Evolutionary conservation across 2,797 vertebrate genomes (phyloP), one percentile per base, ranked within the genome.

Genomic region (Pseudomugil gertrudae): DNA sequence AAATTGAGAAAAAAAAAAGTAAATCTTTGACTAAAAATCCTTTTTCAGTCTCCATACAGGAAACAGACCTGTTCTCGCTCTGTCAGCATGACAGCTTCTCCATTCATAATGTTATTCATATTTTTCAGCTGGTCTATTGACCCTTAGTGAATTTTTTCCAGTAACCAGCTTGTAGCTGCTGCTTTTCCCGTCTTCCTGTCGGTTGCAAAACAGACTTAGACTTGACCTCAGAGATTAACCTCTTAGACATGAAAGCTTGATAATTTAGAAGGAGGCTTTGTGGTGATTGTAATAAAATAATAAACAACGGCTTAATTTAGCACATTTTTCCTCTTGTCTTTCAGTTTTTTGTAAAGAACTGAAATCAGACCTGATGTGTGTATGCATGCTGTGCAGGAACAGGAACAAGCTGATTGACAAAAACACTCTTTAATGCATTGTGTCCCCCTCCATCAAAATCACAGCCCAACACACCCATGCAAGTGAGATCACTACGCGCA

Each of bases 151-250:
- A 69, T 74, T 47, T 57, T 67, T 50, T 50, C 23, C 14, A 60
- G 15, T 45, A 68, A 64, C 43, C 54, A 10, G 38, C 32, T 58
- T 60, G 57, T 48, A 72, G 45, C 57, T 2, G 0, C 38, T 1
- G 9, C 48, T 72, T 68, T 59, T 51, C 35, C 43, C 17, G 5
- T 77, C 58, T 71, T 80, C 58, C 43, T 62, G 56, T 32, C 21
- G 54, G 38, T 53, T 72, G 35, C 35, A 68, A 50, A 67, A 75
- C 32, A 36, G 55, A 75, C 56, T 66, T 80, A 83, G 83, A 85
- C 77, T 86, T 87, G 83, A 92, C 90, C 91, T 85, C 38, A 30
- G 57, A 91, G 90, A 93, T 93, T 90, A 92, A 92, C 83, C 74
- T 86, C 89, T 84, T 78, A 90, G 76, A 85, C 88, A 83, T 77